phyloP scores from a whole-genome alignment of 1,140 invertebrate species.

The Hyphantria cunea region DNA sequence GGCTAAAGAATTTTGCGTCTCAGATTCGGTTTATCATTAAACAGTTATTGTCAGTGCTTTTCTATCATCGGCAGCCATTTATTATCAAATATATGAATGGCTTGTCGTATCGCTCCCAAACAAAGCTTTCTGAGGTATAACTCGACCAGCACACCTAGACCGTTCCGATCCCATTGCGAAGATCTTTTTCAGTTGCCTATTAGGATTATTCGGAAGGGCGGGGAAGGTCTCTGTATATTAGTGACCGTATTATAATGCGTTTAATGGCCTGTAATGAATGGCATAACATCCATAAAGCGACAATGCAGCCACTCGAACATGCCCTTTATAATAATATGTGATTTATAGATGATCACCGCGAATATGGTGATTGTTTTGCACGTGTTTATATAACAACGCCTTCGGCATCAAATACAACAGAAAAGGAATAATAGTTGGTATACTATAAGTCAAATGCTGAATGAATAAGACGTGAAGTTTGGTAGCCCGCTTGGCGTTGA shows the following conservation, averaged over 20 bases:
- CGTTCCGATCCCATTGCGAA: constrained; percentile 42
- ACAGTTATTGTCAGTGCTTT: constrained; percentile 44
- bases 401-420: constrained; percentile 23
- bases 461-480: constrained; percentile 1
- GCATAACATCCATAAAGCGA: constrained; percentile 78
- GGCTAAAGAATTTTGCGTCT: not conserved
- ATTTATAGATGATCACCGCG: constrained; percentile 68
- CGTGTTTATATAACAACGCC: constrained; percentile 61
- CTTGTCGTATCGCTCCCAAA: constrained; percentile 72
- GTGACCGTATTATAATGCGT: constrained; percentile 69
- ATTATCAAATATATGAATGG: constrained; percentile 74
- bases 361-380: constrained; percentile 67
- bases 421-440: constrained; percentile 6
- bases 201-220: constrained; percentile 9
- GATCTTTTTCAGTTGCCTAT: constrained; percentile 32
- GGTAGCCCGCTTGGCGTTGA: constrained; percentile 9
- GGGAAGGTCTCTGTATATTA: constrained; percentile 45
- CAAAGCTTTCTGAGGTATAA: constrained; percentile 71
- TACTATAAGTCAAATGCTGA: constrained; percentile 14
- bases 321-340: constrained; percentile 73
- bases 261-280: constrained; percentile 80
- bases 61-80: constrained; percentile 70
- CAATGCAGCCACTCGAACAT: constrained; percentile 76
- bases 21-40: constrained; percentile 35
- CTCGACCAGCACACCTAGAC: constrained; percentile 47